Evolutionary conservation across 2,888 invertebrate species (phyloP).

Genomic region (Pachydiplax longipennis): DNA sequence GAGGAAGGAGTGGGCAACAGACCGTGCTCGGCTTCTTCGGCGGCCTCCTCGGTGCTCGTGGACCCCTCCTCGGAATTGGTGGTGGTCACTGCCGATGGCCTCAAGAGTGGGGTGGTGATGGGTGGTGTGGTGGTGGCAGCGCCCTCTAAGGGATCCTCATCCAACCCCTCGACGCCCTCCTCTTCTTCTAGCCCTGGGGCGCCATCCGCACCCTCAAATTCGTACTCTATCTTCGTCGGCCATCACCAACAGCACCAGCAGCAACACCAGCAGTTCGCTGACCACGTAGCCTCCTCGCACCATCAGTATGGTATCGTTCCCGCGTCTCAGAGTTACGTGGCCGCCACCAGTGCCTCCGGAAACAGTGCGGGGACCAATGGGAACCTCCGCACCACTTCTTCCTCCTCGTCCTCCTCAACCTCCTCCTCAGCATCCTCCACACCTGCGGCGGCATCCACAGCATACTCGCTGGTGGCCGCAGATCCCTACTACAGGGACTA

Average conservation of each 20-base stretch:
- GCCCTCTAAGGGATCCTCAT: constrained; percentile 58
- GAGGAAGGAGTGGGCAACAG: constrained; percentile 62
- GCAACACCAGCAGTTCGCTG: constrained; percentile 24
- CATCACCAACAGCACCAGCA: constrained; percentile 20
- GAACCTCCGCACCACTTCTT: constrained; percentile 48
- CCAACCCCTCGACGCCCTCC: constrained; percentile 72
- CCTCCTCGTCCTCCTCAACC: constrained; percentile 54
- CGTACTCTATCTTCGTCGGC: constrained; percentile 23
- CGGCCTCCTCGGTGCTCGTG: constrained; percentile 69
- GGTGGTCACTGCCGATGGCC: constrained; percentile 60
- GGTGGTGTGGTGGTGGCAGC: constrained; percentile 45
- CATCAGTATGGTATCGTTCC: constrained; percentile 56
- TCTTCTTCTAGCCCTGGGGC: constrained; percentile 62
- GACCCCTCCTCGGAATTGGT: constrained; percentile 61
- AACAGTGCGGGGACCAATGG: constrained; percentile 24
- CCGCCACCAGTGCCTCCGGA: constrained; percentile 29
- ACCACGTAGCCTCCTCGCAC: constrained; percentile 1
- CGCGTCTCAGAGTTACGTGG: constrained; percentile 51
- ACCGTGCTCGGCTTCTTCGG: constrained; percentile 71
- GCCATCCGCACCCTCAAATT: neutral
- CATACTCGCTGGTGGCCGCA: constrained; percentile 56
- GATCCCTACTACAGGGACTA: constrained; percentile 77
- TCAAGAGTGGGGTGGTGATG: constrained; percentile 30
- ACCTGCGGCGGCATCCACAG: constrained; percentile 63
- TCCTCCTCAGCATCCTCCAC: constrained; percentile 58